Percentiles rank a stretch among this genome's conserved stretches.
These are phyloP conservation scores for Dreissena rostriformis DNA, from an alignment of 1,140 invertebrate species.

Conservation along the genomic window DNA sequence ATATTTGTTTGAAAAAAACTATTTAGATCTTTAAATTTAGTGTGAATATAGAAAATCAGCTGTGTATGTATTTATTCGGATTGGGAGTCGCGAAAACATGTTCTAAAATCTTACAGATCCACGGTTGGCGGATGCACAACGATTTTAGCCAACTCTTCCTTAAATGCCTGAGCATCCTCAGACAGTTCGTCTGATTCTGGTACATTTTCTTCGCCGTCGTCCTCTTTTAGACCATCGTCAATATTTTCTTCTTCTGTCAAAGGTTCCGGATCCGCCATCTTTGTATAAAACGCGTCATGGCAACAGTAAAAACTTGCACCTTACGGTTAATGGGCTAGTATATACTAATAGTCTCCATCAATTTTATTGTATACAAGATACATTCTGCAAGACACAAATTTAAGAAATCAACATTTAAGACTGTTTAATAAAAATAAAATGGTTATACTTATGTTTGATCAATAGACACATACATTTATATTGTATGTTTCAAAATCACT, in stretches of 20 bases:
- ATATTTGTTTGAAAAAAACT: background rate
- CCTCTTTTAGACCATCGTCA: conserved; percentile 31
- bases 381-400: too few relatives aligned
- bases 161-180: conserved; percentile 75
- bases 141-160: conserved; percentile 77
- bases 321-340: too few relatives aligned
- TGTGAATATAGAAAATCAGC: background rate
- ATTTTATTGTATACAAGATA: too few relatives aligned
- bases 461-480: too few relatives aligned
- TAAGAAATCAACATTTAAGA: too few relatives aligned
- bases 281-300: conserved; percentile 44
- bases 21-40: background rate
- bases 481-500: too few relatives aligned
- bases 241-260: conserved; percentile 53
- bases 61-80: background rate
- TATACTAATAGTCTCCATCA: too few relatives aligned
- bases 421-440: too few relatives aligned
- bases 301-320: conserved; percentile 10
- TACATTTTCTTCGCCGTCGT: conserved; percentile 59
- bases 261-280: conserved; percentile 45
- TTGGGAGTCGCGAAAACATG: background rate
- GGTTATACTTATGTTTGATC: too few relatives aligned
- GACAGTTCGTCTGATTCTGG: conserved; percentile 62
- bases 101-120: conserved; percentile 61
- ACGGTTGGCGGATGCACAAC: conserved; percentile 72